Base-by-base conservation (phyloP, 2,113 vertebrate genomes). In the Vulpes ferrilata region DNA sequence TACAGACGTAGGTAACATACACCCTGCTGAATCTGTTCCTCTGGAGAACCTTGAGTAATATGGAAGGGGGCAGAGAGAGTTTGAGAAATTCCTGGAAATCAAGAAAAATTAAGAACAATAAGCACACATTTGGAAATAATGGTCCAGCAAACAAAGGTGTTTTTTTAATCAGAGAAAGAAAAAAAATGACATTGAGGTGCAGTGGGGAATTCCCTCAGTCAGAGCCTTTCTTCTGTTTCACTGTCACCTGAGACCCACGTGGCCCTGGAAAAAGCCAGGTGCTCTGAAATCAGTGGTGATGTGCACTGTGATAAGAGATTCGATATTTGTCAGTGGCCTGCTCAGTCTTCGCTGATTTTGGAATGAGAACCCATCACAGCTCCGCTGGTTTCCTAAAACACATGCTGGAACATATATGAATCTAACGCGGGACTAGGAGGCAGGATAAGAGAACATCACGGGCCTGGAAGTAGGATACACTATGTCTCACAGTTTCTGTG, bases 151-250 rank as follows among this genome's bases (percentile, higher is more conserved):
- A 62, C 25, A 82, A 86, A 20, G 43, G 19, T n/a, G 38, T 7
- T 32, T 80, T 80, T 96, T 67, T 74, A 27, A 55, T 74, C 48
- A 8, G 86, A 59, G 55, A 76, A 67, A 64, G 22, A 83, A 60
- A n/a, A 78, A 7, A 67, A 51, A 38, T 19, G 53, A 3, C n/a
- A 59, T 30, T 35, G 23, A 43, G 20, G 30, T 80, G 27, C 10
- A 27, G 19, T 7, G 71, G 20, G 22, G 55, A 65, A 38, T 53
- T 38, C 89, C 55, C 12, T n/a, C 43, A 35, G 0, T 20, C 17
- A 53, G 7, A 19, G 27, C 12, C 65, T 86, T 84, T 80, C 51
- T 65, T 81, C 35, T 25, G 3, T 79, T 71, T 15, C 25, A 2
- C 7, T 30, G 30, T 79, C 20, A 7, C 57, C 53, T 59, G 43